Conservation (phyloP, 2,113 vertebrate species). For the Calonectris borealis region DNA sequence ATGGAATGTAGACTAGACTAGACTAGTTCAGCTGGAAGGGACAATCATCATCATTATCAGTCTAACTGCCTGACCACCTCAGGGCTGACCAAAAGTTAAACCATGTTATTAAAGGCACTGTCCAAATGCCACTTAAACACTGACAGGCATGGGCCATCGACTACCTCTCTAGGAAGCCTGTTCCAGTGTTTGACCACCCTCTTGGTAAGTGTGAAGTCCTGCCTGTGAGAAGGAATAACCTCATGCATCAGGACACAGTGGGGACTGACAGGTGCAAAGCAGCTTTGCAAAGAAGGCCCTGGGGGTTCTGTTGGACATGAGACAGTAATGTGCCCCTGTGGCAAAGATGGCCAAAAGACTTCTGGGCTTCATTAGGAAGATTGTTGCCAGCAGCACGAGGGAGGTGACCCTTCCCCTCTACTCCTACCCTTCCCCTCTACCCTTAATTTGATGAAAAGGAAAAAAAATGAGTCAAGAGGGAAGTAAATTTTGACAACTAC, state of each 20-base stretch:
- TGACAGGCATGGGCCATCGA: background rate
- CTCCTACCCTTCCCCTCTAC: background rate
- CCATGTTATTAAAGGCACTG: background rate
- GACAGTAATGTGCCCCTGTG: background rate
- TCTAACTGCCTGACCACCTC: background rate
- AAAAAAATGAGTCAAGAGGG: background rate
- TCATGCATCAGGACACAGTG: background rate
- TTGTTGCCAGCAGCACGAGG: fast-evolving
- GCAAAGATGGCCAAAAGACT: background rate
- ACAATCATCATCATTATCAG: background rate
- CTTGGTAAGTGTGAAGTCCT: background rate
- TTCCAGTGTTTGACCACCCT: background rate
- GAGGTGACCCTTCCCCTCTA: background rate
- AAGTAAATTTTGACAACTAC: background rate
- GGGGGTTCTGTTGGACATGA: background rate
- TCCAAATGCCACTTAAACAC: background rate
- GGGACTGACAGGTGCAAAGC: background rate
- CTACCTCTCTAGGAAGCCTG: background rate
- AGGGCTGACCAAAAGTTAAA: background rate
- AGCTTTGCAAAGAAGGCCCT: background rate
- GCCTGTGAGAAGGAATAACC: background rate
- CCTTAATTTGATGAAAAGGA: background rate
- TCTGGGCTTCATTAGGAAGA: background rate
- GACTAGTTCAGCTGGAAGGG: background rate
- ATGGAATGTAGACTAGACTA: background rate